A percentile compares a stretch with the other conserved stretches of the same genome.
Evolutionary conservation across 2,113 vertebrate species (phyloP).

Genomic region (Scomber japonicus): DNA sequence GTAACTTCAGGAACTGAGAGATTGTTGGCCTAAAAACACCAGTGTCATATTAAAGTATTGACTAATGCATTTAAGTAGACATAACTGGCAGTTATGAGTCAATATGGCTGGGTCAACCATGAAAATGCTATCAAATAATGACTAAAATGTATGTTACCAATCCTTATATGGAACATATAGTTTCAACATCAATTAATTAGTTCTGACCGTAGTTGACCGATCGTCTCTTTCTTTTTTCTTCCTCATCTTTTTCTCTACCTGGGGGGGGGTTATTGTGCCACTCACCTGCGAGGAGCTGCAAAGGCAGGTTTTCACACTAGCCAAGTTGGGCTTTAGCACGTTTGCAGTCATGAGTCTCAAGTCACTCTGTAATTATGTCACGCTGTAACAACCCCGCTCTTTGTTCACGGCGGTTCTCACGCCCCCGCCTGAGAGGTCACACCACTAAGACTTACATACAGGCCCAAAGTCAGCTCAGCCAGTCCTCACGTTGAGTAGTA

Average conservation of each 20-base stretch:
- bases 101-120: not conserved
- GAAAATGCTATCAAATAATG: not conserved
- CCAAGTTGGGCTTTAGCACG: constrained; percentile 51
- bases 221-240: not conserved
- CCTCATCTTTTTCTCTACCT: not conserved
- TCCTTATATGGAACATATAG: not conserved
- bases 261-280: not conserved
- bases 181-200: not conserved
- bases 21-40: not conserved
- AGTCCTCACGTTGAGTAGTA: constrained; percentile 16
- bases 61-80: not conserved
- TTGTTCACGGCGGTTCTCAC: constrained; percentile 78
- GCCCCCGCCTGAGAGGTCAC: constrained; percentile 74
- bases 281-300: constrained; percentile 54
- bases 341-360: constrained; percentile 59
- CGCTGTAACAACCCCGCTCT: constrained; percentile 68
- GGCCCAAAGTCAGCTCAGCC: constrained; percentile 60
- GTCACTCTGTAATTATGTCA: constrained; percentile 79
- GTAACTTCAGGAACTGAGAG: not conserved
- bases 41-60: not conserved
- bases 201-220: not conserved
- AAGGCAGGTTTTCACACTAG: constrained; percentile 48
- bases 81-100: not conserved
- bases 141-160: not conserved
- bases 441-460: constrained; percentile 53